These are phyloP conservation scores for Lethocerus indicus DNA, from an alignment of 1,140 invertebrate species.

Conservation along the genomic window DNA sequence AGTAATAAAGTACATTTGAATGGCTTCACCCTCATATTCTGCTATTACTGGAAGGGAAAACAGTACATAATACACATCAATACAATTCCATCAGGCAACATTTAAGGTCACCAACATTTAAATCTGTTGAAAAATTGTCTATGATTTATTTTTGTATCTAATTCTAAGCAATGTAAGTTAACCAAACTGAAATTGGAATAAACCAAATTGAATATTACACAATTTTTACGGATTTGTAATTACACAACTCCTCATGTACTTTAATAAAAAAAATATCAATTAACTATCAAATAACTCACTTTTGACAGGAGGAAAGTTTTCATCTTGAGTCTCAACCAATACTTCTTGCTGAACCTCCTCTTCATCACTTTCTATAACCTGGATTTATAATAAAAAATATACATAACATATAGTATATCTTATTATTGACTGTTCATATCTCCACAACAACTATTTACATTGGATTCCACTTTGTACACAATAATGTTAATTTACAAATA, in stretches of 20 bases:
- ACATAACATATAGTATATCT: neutral
- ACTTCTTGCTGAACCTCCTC: conserved; percentile 42
- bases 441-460: no score
- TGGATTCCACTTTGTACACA: neutral
- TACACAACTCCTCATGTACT: neutral
- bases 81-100: no score
- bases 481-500: neutral
- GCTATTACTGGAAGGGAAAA: no score
- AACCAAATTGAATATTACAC: conserved; percentile 10
- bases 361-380: conserved; percentile 51
- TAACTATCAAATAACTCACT: conserved; percentile 21
- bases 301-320: conserved; percentile 27
- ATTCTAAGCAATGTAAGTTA: neutral
- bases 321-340: conserved; percentile 27
- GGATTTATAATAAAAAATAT: conserved; percentile 2
- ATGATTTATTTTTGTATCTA: neutral
- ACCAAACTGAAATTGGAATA: neutral
- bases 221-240: neutral
- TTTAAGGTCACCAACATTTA: neutral
- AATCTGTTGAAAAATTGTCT: neutral
- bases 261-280: conserved; percentile 3
- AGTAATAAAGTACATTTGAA: no score
- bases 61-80: no score
- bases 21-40: no score
- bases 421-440: neutral